Evolutionary conservation across 2,888 invertebrate genomes (phyloP).

Genomic region (Mythimna pallens): DNA sequence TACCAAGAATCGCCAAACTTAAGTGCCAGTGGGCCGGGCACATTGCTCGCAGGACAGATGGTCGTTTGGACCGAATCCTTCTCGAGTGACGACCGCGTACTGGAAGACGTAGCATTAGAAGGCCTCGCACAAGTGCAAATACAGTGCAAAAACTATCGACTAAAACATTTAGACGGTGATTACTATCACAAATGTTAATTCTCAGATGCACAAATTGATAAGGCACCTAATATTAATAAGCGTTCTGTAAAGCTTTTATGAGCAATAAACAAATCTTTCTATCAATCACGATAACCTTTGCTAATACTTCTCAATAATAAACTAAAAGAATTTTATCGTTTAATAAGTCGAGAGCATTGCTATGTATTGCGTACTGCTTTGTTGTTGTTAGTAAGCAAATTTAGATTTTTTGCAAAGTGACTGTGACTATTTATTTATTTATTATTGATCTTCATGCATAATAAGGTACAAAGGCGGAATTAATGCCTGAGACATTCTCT

Average conservation of each 20-base stretch:
- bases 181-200: slow-evolving; percentile 10
- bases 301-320: slow-evolving; percentile 73
- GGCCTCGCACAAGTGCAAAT: no score
- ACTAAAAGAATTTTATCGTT: slow-evolving; percentile 71
- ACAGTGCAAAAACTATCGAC: slow-evolving; percentile 1
- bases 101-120: no score
- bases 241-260: slow-evolving; percentile 50
- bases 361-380: slow-evolving; percentile 69
- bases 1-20: no score
- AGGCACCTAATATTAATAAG: slow-evolving; percentile 42
- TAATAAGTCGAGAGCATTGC: slow-evolving; percentile 64
- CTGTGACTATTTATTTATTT: no score
- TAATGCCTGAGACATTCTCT: no score
- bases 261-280: slow-evolving; percentile 55
- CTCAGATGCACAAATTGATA: slow-evolving; percentile 46
- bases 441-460: no score
- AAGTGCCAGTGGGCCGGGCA: no score
- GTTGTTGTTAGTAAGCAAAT: background rate
- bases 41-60: no score
- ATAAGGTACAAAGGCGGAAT: no score
- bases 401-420: background rate
- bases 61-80: no score
- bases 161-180: slow-evolving; percentile 13
- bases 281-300: slow-evolving; percentile 76
- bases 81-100: no score